phyloP scores from a whole-genome alignment of 1,140 invertebrate genomes.

The Calycopis cecrops region DNA sequence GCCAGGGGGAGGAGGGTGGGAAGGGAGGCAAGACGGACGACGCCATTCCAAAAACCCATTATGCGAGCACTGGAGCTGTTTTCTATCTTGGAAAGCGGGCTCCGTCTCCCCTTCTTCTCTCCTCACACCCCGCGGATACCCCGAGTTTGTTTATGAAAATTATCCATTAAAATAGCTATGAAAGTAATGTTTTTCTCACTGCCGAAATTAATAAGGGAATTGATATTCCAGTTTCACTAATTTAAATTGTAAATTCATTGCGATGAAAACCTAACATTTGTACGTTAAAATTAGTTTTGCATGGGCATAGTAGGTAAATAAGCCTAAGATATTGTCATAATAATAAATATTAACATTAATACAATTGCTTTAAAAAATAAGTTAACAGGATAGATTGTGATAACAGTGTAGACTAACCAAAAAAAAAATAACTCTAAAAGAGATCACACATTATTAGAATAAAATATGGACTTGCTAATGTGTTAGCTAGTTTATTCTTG shows the following conservation, averaged over 20 bases:
- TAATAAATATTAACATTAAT: no score
- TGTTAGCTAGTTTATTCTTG: no score
- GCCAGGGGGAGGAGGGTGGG: constrained; percentile 36
- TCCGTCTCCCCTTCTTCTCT: constrained; percentile 30
- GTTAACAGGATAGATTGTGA: no score
- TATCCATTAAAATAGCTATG: constrained; percentile 73
- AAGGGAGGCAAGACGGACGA: constrained; percentile 71
- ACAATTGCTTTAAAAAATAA: no score
- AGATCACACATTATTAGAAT: no score
- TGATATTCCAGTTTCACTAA: constrained; percentile 39
- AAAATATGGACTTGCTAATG: no score
- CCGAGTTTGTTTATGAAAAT: constrained; percentile 73
- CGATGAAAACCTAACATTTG: constrained; percentile 21
- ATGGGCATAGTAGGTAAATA: no score
- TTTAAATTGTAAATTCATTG: constrained; percentile 1
- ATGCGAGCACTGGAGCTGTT: constrained; percentile 73
- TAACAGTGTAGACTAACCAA: no score
- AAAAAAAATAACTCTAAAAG: no score
- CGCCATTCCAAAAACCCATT: constrained; percentile 75
- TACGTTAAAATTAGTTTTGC: constrained; percentile 1
- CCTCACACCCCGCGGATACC: constrained; percentile 44
- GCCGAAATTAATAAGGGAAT: constrained; percentile 72
- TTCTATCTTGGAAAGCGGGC: constrained; percentile 73
- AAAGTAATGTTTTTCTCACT: constrained; percentile 70
- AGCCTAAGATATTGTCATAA: no score